Evolutionary conservation across 2,797 vertebrate species (phyloP).

Genomic region (Mus minutoides): DNA sequence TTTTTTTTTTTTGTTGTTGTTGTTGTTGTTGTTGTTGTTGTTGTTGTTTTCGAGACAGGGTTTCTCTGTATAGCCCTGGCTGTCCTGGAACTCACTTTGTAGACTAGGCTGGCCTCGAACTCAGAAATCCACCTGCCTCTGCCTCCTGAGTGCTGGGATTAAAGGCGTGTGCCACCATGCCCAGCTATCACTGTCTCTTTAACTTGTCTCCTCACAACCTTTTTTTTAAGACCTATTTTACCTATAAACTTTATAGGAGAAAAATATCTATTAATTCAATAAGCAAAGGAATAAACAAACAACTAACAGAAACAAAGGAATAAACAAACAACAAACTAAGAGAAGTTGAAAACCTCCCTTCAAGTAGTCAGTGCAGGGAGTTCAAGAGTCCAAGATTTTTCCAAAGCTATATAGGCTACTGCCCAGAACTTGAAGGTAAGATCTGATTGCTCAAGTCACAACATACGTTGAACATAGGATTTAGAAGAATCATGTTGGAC

Average conservation of each 20-base stretch:
- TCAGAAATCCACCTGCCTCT: too few species aligned
- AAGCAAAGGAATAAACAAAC: neutral
- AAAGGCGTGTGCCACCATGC: too few species aligned
- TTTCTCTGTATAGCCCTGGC: too few species aligned
- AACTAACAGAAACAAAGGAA: neutral
- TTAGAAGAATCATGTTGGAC: neutral
- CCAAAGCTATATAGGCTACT: neutral
- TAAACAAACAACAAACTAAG: neutral
- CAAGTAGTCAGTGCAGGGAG: too few species aligned
- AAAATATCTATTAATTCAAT: neutral
- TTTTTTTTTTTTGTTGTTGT: too few species aligned
- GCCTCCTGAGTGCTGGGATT: too few species aligned
- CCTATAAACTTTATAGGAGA: neutral
- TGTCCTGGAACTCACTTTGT: too few species aligned
- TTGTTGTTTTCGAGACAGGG: too few species aligned
- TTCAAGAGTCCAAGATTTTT: neutral
- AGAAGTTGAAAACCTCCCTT: neutral
- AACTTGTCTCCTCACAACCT: neutral
- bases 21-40: too few species aligned
- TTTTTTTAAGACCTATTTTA: neutral
- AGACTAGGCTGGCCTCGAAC: too few species aligned
- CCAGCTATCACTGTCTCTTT: neutral
- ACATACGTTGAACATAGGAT: neutral
- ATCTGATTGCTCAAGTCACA: neutral
- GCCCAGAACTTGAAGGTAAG: neutral